A percentile compares a stretch with the other conserved stretches of the same genome.
Evolutionary conservation across 2,113 vertebrate species (phyloP).

Genomic region (Macrotis lagotis): DNA sequence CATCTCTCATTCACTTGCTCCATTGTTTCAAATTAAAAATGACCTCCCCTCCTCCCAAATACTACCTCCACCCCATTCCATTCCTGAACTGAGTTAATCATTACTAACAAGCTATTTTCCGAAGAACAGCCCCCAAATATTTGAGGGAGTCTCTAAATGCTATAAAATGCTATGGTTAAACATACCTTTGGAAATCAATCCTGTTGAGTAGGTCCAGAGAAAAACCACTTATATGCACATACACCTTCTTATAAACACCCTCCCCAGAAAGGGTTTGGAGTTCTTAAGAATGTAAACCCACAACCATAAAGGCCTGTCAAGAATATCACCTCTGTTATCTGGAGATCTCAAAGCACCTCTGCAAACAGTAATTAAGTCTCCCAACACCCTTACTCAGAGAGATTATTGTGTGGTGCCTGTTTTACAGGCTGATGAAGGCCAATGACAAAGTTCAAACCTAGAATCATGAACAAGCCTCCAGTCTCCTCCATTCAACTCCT

Average conservation of each 20-base stretch:
- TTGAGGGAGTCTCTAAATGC: not conserved
- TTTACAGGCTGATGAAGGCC: not conserved
- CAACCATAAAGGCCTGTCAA: not conserved
- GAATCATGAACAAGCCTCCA: not conserved
- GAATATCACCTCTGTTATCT: not conserved
- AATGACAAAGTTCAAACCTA: not conserved
- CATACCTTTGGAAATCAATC: not conserved
- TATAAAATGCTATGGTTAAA: not conserved
- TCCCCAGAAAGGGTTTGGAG: not conserved
- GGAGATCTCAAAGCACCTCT: not conserved
- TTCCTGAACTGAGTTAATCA: not conserved
- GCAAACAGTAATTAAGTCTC: not conserved
- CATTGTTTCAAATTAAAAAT: not conserved
- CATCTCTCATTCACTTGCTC: not conserved
- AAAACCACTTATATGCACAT: not conserved
- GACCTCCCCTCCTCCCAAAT: not conserved
- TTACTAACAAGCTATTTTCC: not conserved
- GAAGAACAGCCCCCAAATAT: not conserved
- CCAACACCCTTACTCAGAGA: not conserved
- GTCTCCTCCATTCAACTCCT: not conserved
- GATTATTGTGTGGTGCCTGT: not conserved
- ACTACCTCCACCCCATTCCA: not conserved
- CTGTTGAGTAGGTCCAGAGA: not conserved
- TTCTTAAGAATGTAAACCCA: not conserved
- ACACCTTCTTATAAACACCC: not conserved